Conservation (phyloP, 2,797 vertebrate genomes). For the Tympanoctomys barrerae region DNA sequence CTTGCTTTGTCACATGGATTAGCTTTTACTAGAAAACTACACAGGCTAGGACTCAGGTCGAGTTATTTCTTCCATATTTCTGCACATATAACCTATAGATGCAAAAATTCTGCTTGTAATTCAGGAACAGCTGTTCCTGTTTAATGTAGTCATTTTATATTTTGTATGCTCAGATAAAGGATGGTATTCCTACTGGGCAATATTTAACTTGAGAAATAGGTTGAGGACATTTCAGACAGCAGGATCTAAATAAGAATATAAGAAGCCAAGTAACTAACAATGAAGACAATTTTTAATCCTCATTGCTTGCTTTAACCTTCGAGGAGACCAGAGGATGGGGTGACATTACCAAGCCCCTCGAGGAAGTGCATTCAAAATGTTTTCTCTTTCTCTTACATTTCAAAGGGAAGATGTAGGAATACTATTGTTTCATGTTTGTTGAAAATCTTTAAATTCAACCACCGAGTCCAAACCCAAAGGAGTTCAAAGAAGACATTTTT, state of each 20-base stretch:
- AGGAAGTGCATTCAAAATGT: background rate
- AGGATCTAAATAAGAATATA: constrained; percentile 63
- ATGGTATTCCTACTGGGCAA: constrained; percentile 67
- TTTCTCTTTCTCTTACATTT: background rate
- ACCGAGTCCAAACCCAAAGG: background rate
- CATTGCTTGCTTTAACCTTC: background rate
- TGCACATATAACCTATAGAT: constrained; percentile 80
- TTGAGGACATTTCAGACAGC: constrained; percentile 63
- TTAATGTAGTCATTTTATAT: constrained; percentile 76
- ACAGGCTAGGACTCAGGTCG: constrained; percentile 65
- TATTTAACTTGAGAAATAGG: constrained; percentile 74
- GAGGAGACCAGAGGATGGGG: background rate
- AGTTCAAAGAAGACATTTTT: constrained; percentile 2
- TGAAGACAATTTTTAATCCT: constrained; percentile 41
- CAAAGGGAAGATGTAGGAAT: background rate
- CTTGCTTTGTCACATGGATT: constrained; percentile 66
- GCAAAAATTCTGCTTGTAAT: constrained; percentile 81
- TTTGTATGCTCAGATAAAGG: constrained; percentile 76
- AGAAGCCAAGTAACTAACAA: constrained; percentile 57
- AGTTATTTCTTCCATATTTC: constrained; percentile 73
- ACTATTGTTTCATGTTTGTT: constrained; percentile 8
- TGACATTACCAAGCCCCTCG: background rate
- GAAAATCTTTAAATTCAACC: constrained; percentile 33
- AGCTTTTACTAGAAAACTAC: constrained; percentile 73
- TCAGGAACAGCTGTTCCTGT: constrained; percentile 84